Evolutionary conservation across 2,888 invertebrate species (phyloP).

Genomic region (Cataglyphis albicans): DNA sequence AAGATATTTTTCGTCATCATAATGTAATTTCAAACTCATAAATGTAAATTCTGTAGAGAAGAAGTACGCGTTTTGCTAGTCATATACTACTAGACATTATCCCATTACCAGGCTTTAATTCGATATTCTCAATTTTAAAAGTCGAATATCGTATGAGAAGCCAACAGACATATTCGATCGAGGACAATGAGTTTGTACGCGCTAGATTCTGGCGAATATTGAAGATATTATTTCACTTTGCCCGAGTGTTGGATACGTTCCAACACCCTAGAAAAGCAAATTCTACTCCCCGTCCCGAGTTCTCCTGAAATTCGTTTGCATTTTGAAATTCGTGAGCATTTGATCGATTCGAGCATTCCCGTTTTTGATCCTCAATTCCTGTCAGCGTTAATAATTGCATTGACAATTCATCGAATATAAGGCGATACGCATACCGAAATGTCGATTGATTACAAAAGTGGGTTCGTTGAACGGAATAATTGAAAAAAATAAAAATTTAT

Average conservation of each 20-base stretch:
- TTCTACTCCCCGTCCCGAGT: conserved; percentile 26
- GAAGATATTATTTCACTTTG: conserved; percentile 76
- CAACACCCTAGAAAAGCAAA: conserved; percentile 53
- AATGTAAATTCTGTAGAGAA: background rate
- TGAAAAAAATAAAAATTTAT: conserved; percentile 12
- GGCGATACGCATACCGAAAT: conserved; percentile 30
- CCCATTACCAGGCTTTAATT: conserved; percentile 14
- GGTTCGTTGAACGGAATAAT: background rate
- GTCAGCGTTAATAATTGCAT: conserved; percentile 67
- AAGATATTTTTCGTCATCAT: background rate
- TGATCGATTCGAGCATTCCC: conserved; percentile 60
- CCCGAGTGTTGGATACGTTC: conserved; percentile 69
- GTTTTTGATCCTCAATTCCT: conserved; percentile 41
- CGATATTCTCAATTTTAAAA: conserved; percentile 18
- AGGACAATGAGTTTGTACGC: conserved; percentile 55
- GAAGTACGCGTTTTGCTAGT: background rate
- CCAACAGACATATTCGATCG: conserved; percentile 21
- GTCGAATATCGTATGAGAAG: background rate
- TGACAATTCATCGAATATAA: conserved; percentile 44
- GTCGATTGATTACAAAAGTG: conserved; percentile 10
- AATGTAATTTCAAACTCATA: background rate
- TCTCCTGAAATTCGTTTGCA: conserved; percentile 61
- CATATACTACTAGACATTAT: background rate
- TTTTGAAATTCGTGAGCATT: conserved; percentile 40
- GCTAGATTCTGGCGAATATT: conserved; percentile 70